Evolutionary conservation across 2,113 vertebrate species (phyloP).

Genomic region (Emberiza fucata): DNA sequence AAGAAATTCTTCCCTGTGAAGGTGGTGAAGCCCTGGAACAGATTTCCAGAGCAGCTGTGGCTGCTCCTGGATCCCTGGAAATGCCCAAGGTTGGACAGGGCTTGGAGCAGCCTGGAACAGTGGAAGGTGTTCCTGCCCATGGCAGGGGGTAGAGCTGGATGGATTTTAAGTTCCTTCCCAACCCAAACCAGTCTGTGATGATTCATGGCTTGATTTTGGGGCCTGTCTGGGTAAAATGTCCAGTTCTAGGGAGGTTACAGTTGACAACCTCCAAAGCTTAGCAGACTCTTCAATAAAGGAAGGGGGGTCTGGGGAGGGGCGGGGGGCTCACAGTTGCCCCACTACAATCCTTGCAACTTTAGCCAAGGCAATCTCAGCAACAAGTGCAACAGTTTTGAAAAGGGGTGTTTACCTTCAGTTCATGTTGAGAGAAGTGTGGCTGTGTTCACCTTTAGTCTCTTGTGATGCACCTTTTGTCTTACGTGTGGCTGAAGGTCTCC

Average conservation of each 20-base stretch:
- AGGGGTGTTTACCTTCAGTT: not conserved
- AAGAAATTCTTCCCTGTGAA: not conserved
- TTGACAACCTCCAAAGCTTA: not conserved
- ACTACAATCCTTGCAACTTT: not conserved
- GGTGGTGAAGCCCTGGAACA: not conserved
- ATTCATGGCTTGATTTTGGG: not conserved
- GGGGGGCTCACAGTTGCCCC: not conserved
- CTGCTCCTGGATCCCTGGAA: not conserved
- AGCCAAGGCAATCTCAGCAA: not conserved
- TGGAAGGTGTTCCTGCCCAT: not conserved
- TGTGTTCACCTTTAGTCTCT: not conserved
- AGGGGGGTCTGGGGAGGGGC: accelerated
- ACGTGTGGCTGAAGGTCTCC: not conserved
- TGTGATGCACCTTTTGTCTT: not conserved
- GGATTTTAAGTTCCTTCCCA: not conserved
- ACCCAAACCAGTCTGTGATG: not conserved
- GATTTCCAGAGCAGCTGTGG: not conserved
- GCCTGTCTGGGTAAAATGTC: not conserved
- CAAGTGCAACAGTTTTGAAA: not conserved
- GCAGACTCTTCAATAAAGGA: not conserved
- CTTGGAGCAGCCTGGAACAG: not conserved
- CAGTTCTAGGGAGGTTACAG: not conserved
- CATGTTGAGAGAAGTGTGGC: not conserved
- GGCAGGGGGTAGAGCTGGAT: not conserved
- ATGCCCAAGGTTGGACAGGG: accelerated